These are phyloP conservation scores for Cerceris ruficornis DNA, from an alignment of 2,888 invertebrate species.

Conservation along the genomic window DNA sequence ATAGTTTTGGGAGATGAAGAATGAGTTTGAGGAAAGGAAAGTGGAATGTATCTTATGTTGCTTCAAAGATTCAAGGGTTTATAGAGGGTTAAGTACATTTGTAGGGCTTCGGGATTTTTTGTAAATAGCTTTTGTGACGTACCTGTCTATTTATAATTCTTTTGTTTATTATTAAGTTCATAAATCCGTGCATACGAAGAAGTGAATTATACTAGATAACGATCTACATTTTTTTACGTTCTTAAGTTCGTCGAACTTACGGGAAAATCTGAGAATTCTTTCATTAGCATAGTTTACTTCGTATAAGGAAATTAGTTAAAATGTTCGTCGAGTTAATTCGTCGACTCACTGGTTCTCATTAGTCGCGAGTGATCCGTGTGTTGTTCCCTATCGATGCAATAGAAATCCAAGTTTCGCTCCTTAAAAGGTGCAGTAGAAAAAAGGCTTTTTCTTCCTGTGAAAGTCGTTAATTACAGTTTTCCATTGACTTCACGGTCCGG, in stretches of 20 bases:
- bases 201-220: constrained; percentile 18
- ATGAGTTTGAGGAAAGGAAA: too few relatives aligned
- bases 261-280: constrained; percentile 6
- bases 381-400: constrained; percentile 9
- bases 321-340: constrained; percentile 24
- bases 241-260: constrained; percentile 4
- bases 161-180: not conserved
- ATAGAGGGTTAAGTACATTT: not conserved
- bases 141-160: too few relatives aligned
- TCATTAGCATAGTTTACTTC: constrained; percentile 6
- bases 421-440: constrained; percentile 35
- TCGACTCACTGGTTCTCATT: not conserved
- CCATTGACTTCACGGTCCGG: constrained; percentile 1
- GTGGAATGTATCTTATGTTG: too few relatives aligned
- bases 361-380: not conserved
- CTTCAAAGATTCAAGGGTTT: too few relatives aligned
- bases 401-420: constrained; percentile 53
- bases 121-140: too few relatives aligned
- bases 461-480: constrained; percentile 49
- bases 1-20: too few relatives aligned
- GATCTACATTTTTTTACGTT: constrained; percentile 3
- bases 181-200: not conserved
- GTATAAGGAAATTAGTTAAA: constrained; percentile 10
- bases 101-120: not conserved
- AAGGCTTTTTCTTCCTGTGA: constrained; percentile 32